Conservation (phyloP, 2,113 vertebrate species). For the Alethe diademata region DNA sequence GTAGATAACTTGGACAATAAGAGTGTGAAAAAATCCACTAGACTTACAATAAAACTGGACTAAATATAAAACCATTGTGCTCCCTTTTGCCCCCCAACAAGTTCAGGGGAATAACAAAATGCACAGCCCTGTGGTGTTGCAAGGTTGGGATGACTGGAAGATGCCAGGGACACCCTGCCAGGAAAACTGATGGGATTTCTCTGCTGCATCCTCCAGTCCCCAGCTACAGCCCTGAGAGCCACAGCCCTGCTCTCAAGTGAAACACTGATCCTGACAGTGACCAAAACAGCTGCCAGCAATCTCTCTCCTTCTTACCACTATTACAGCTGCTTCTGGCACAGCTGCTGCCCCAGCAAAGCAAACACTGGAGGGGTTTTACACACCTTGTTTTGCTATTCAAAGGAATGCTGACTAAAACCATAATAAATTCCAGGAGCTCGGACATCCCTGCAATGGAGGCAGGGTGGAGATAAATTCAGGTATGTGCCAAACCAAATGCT, state of each 20-base stretch:
- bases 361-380: neutral
- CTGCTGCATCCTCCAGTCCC: neutral
- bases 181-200: neutral
- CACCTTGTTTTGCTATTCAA: neutral
- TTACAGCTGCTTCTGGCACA: neutral
- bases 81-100: neutral
- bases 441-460: neutral
- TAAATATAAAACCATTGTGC: neutral
- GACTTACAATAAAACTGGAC: neutral
- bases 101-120: neutral
- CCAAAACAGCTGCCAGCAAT: neutral
- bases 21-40: neutral
- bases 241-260: neutral
- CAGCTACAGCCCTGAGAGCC: neutral
- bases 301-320: neutral
- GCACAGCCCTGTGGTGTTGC: neutral
- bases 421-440: conserved; percentile 14
- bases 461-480: neutral
- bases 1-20: neutral
- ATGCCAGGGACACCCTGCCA: neutral
- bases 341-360: neutral
- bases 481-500: neutral
- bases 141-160: neutral
- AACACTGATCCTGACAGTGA: neutral
- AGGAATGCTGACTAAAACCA: neutral